Conservation (phyloP, 92 coral and sea anemone species). For the Porites lobata region DNA sequence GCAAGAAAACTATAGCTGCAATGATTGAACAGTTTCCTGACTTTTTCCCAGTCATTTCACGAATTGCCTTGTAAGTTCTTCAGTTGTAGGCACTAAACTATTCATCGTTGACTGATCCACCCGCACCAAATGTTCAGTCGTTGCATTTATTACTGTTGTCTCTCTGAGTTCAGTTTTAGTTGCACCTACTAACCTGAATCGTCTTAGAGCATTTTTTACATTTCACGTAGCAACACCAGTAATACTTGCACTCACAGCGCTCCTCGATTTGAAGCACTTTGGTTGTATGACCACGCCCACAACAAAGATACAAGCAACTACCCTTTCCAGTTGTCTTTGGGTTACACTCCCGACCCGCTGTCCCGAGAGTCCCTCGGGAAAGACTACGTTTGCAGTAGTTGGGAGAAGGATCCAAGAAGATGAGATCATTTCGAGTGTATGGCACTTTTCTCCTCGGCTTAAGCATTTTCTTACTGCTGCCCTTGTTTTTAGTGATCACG, state of each 20-base stretch:
- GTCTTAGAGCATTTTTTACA: slow-evolving; percentile 64
- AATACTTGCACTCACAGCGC: slow-evolving; percentile 68
- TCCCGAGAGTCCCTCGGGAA: slow-evolving; percentile 73
- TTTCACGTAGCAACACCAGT: slow-evolving; percentile 83
- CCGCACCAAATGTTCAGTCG: too few relatives aligned
- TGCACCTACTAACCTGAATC: slow-evolving; percentile 67
- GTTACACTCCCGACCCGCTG: slow-evolving; percentile 77
- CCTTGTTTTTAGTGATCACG: slow-evolving; percentile 52
- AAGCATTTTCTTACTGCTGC: slow-evolving; percentile 34
- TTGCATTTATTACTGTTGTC: too few relatives aligned
- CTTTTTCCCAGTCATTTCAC: neutral
- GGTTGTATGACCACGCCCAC: slow-evolving; percentile 79
- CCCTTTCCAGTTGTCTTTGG: slow-evolving; percentile 73
- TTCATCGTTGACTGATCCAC: too few relatives aligned
- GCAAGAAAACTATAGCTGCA: neutral
- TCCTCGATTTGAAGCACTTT: slow-evolving; percentile 34
- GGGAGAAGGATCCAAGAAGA: slow-evolving; percentile 68
- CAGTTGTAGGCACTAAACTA: neutral
- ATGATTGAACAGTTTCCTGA: neutral
- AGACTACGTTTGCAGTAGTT: slow-evolving; percentile 68
- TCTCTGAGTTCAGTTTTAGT: neutral
- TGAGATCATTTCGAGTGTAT: slow-evolving; percentile 61
- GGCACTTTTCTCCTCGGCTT: slow-evolving; percentile 42
- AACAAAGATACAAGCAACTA: slow-evolving; percentile 87
- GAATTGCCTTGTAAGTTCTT: too few relatives aligned